Evolutionary conservation across 2,797 vertebrate genomes (phyloP), one percentile per base, ranked within the genome.

Genomic region (Nyctibius grandis): DNA sequence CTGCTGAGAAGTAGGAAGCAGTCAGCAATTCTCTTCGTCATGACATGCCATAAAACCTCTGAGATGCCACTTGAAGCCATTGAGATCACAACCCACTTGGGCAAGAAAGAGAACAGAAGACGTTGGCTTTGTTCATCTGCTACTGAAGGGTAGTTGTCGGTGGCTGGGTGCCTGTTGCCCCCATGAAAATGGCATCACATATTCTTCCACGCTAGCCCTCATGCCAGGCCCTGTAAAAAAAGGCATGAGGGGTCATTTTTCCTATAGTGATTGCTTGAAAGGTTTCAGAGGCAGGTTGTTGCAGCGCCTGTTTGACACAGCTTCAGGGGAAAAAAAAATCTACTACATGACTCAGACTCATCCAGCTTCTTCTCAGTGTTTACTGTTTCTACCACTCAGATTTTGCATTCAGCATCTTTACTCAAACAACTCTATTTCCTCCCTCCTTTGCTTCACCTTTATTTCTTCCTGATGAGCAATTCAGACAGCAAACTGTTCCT

Each of bases 401-500:
- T 92, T 96, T 88, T 87, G 64, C 81, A 91, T 95, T 95, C 91
- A 80, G 81, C 72, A 88, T 85, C 81, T 34, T 91, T 85, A 84
- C 86, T 96, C 85, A 90, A 86, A 90, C 76, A 86, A 45, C 94
- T 86, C 86, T 48, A 83, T 95, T 97, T 96, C 95, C 95, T 94
- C 81, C 44, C 69, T 97, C 77, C 64, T 61, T 95, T 93, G 93
- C 65, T 96, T 87, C 93, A 96, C 94, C 93, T 97, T 94, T 93
- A 92, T 95, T 94, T 95, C 93, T 88, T 96, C 95, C 96, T 95
- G 84, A 97, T 87, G 93, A 97, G 96, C 95, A 95, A 97, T 95
- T 96, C 90, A 97, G 97, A 95, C 44, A 50, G 89, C 93, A 97
- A 96, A 97, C 94, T 91, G 53, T 97, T 96, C 93, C 94, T 95